Evolutionary conservation across 2,113 vertebrate genomes (phyloP), one percentile per base, ranked within the genome.

Genomic region (Phrynosoma platyrhinos): DNA sequence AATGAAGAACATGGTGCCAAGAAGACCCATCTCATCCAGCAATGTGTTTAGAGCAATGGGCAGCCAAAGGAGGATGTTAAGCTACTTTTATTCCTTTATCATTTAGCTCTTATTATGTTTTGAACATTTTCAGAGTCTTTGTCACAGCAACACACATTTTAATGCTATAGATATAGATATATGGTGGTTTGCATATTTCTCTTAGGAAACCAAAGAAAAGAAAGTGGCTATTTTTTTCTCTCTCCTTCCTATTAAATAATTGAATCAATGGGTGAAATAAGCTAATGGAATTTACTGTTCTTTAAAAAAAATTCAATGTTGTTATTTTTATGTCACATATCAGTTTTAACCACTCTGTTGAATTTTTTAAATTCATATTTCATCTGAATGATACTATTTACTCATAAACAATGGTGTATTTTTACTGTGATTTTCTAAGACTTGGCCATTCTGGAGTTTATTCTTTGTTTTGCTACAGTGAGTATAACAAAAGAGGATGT

Each of bases 301-400:
- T 74, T 62, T n/a, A n/a, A 80, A 53, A 87, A 72, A 32, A 30
- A 12, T 72, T 72, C 52, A n/a, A 18, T 9, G 9, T 40, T 80
- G 18, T 87, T 55, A 52, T 72, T 80, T 80, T 87, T 72, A 81
- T 74, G 68, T 52, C 68, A 62, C 30, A 7, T 88, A 42, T 78
- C 62, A 88, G 7, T 36, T 88, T 82, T 74, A 74, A 66, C 53
- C 68, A 72, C 10, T 62, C 12, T 16, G 52, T 8, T 62, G 69
- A 58, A 87, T 81, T 52, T 18, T 81, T 81, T 87, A 18, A 18
- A 62, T 42, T 74, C 68, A 47, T 87, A 23, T 81, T 87, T 74
- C 79, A 81, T 87, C 62, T n/a, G 79, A 40, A 42, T 74, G 6
- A 79, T 36, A 53, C 74, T 81, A 75, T 75, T 87, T 87, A 87